Base-by-base conservation (phyloP, 2,113 vertebrate genomes). In the Ranitomeya variabilis region DNA sequence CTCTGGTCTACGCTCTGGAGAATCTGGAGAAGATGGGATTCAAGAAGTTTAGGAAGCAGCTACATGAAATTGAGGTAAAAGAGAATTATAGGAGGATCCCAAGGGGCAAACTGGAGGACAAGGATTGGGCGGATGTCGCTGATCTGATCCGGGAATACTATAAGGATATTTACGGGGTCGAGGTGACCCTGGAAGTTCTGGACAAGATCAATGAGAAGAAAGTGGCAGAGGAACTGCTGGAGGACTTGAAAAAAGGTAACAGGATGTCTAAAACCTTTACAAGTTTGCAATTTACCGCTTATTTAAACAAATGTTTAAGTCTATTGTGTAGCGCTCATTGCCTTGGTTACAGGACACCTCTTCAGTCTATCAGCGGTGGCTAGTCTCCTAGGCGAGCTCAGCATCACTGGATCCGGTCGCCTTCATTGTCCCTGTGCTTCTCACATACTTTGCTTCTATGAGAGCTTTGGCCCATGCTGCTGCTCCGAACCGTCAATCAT, bases 1-100 rank as follows among this genome's bases (percentile, higher is more conserved):
- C 73, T 5, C 69, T 85, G 69, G 23, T 85, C 67, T 31, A 85
- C 0, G 71, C 69, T 55, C 83, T 85, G 11, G 83, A 85, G 69
- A 74, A 85, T 74, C 71, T 85, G 71, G 83, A 37, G 83, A 45
- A 85, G 83, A 76, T 14, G n/a, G 67, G 23, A 31, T 85, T 85
- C 6, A 85, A 85, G 51, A 85, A 60, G 54, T 85, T 85, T 14
- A 23, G 57, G 7, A 55, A 15, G 26, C 55, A 76, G 54, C 14
- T 85, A 23, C 69, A 74, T 18, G 83, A 85, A 18, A 60, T 31
- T 12, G 83, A 85, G 16, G 69, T 85, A 2, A 23, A 54, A 2
- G 69, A 37, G 16, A 31, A 57, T 13, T 85, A 85, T 31, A 85
- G 37, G 57, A 59, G n/a, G 69, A 85, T 85, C 69, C 64, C 83